Base-by-base conservation (phyloP, 2,888 invertebrate genomes). In the Drosophila bunnanda region DNA sequence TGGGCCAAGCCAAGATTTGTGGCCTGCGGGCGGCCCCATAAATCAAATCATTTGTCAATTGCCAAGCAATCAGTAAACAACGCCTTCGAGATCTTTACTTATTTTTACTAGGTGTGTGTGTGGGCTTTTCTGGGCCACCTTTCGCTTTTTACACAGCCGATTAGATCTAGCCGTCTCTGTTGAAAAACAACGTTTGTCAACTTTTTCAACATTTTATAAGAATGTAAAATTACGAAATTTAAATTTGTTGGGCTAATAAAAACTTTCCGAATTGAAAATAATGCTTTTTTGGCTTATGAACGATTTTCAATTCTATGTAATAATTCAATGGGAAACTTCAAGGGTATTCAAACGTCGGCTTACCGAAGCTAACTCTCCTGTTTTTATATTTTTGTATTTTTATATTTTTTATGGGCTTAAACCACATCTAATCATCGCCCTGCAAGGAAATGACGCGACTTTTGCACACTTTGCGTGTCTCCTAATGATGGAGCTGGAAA, bases 21-120 rank as follows among this genome's bases (percentile, higher is more conserved):
- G 43, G 60, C 52, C 53, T 39, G 15, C 41, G 22, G 50, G 50
- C 41, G 59, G 30, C 32, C 48, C 76, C 76, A 82, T 78, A 82
- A 82, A 82, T 82, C 85, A 82, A 78, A 54, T 44, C 74, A 74
- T 74, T 77, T 81, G 83, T 79, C 85, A 84, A 78, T 82, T 72
- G 64, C 54, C 59, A 60, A 52, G 48, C 48, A 59, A 69, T 70
- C 70, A 52, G 41, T 36, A 44, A 64, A 50, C 58, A 55, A 41
- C 46, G 44, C 28, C 39, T 44, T 66, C 30, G 28, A 53, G 56
- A 72, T 73, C 73, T 73, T 30, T 44, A 28, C 54, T 57, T 50
- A 57, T 34, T 64, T 65, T 54, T 20, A 12, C 13, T 32, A 30
- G 20, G 32, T 28, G 44, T 46, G 64, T 43, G 65, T 67, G 66